These are phyloP conservation scores for Alligator mississippiensis DNA, from an alignment of 2,113 vertebrate genomes.

Conservation along the genomic window DNA sequence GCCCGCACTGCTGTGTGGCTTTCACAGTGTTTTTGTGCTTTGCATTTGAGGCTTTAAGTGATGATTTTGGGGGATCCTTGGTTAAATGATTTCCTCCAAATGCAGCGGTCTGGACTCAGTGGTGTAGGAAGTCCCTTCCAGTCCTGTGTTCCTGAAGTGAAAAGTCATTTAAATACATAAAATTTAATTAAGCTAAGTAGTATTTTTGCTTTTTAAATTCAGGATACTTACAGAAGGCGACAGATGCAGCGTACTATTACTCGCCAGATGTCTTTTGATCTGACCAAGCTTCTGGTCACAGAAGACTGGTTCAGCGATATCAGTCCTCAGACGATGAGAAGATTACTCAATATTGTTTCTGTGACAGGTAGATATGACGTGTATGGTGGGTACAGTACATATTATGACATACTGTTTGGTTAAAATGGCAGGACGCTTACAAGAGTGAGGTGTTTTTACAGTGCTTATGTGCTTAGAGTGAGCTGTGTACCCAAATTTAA, in stretches of 20 bases:
- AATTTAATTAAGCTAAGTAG: not conserved
- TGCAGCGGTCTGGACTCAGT: too few relatives aligned
- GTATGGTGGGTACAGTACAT: not conserved
- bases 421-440: not conserved
- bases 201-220: not conserved
- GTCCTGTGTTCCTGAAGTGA: not conserved
- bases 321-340: constrained; percentile 98
- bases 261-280: constrained; percentile 97
- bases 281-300: constrained; percentile 95
- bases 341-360: constrained; percentile 97
- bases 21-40: too few relatives aligned
- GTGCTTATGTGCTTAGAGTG: too few relatives aligned
- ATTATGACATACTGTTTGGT: not conserved
- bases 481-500: too few relatives aligned
- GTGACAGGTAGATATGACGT: constrained; percentile 86
- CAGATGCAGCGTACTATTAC: constrained; percentile 96
- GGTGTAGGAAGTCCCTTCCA: too few relatives aligned
- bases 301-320: constrained; percentile 99
- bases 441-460: not conserved
- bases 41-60: too few relatives aligned
- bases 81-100: too few relatives aligned
- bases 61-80: too few relatives aligned
- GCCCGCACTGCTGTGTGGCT: too few relatives aligned
- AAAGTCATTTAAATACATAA: not conserved
- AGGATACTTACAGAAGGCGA: constrained; percentile 95